Percentiles rank a stretch among this genome's conserved stretches.
Conservation (phyloP, 2,888 invertebrate species). For the Nebria brevicollis region DNA sequence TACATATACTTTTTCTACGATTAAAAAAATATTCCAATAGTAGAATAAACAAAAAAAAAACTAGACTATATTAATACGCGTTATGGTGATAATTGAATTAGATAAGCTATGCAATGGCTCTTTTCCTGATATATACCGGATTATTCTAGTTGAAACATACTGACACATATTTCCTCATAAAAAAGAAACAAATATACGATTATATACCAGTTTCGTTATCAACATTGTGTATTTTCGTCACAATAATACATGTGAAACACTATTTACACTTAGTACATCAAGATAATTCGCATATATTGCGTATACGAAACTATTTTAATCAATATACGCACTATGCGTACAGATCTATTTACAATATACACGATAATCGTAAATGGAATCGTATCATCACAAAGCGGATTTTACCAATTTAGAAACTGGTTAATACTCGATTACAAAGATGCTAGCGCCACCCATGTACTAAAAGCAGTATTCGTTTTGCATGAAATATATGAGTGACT, state of each 20-base stretch:
- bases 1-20: neutral
- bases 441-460: no score
- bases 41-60: conserved; percentile 10
- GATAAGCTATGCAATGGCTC: neutral
- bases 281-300: neutral
- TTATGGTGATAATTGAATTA: neutral
- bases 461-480: no score
- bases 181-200: conserved; percentile 14
- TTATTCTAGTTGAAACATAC: conserved; percentile 25
- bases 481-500: no score
- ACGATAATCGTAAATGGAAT: no score
- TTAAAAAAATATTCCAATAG: neutral
- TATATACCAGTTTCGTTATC: conserved; percentile 40
- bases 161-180: neutral
- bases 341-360: no score
- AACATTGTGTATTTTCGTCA: conserved; percentile 25
- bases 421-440: no score
- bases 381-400: no score
- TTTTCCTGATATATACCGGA: conserved; percentile 4
- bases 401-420: no score
- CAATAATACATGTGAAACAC: neutral
- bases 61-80: neutral
- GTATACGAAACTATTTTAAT: neutral
- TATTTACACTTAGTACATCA: neutral
- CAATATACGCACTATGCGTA: no score